These are phyloP conservation scores for Caenorhabditis sulstoni DNA, from an alignment of 2,888 invertebrate genomes.

Conservation along the genomic window DNA sequence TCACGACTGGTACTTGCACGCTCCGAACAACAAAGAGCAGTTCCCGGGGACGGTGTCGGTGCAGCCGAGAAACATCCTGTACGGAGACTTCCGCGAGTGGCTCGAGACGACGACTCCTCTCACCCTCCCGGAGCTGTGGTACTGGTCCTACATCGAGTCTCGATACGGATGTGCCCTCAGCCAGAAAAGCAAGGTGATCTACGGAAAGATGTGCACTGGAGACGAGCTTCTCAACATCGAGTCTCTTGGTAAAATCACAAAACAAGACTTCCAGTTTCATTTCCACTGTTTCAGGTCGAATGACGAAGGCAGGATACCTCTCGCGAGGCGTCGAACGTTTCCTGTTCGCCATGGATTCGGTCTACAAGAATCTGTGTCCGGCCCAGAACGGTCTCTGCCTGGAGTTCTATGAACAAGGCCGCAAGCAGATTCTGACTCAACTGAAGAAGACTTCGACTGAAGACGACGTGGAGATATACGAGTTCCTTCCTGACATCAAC, in stretches of 20 bases:
- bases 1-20: slow-evolving; percentile 76
- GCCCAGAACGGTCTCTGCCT: slow-evolving; percentile 75
- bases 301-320: slow-evolving; percentile 78
- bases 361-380: slow-evolving; percentile 74
- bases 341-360: slow-evolving; percentile 75
- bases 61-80: slow-evolving; percentile 75
- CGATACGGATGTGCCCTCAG: slow-evolving; percentile 75
- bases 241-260: slow-evolving; percentile 64
- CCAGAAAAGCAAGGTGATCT: slow-evolving; percentile 71
- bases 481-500: slow-evolving; percentile 71
- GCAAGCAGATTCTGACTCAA: slow-evolving; percentile 70
- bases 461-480: slow-evolving; percentile 77
- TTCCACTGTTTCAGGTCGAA: slow-evolving; percentile 64
- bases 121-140: slow-evolving; percentile 79
- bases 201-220: slow-evolving; percentile 77
- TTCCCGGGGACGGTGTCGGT: slow-evolving; percentile 77
- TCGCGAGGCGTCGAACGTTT: slow-evolving; percentile 75
- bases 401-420: slow-evolving; percentile 77
- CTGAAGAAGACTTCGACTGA: slow-evolving; percentile 70
- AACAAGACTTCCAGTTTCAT: neutral
- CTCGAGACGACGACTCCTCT: slow-evolving; percentile 75
- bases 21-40: slow-evolving; percentile 53
- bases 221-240: slow-evolving; percentile 75
- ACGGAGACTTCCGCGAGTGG: slow-evolving; percentile 77
- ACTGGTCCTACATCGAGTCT: slow-evolving; percentile 66